Conservation (phyloP, 2,113 vertebrate genomes). For the Chloroceryle aenea region DNA sequence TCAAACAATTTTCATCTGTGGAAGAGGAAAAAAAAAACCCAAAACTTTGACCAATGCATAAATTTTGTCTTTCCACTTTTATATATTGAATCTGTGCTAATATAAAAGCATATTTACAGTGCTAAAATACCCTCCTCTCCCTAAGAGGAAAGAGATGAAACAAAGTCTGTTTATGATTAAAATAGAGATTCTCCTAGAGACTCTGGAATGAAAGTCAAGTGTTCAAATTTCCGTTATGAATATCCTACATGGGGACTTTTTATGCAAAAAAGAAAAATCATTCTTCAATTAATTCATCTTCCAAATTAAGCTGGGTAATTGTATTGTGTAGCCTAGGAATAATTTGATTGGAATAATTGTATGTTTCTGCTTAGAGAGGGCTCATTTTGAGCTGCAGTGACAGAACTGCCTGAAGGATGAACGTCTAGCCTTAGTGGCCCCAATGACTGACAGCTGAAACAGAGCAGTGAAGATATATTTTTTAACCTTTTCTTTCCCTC, state of each 20-base stretch:
- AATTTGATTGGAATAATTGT: constrained; percentile 50
- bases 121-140: neutral
- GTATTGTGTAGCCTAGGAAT: constrained; percentile 26
- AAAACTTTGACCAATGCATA: neutral
- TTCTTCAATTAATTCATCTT: constrained; percentile 55
- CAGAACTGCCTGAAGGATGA: constrained; percentile 37
- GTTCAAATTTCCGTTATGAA: neutral
- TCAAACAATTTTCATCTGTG: constrained; percentile 22
- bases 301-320: constrained; percentile 50
- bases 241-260: neutral
- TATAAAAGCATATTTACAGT: neutral
- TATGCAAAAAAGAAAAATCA: neutral
- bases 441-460: constrained; percentile 33
- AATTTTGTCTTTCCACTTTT: neutral
- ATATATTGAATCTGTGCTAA: neutral
- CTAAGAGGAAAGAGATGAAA: constrained; percentile 22
- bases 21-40: neutral
- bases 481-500: neutral
- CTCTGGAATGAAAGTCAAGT: neutral
- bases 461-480: neutral
- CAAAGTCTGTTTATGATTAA: neutral
- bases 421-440: neutral
- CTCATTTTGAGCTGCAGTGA: constrained; percentile 36
- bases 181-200: neutral
- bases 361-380: constrained; percentile 17